Conservation (phyloP, 2,888 invertebrate species). For the Caenorhabditis angaria region DNA sequence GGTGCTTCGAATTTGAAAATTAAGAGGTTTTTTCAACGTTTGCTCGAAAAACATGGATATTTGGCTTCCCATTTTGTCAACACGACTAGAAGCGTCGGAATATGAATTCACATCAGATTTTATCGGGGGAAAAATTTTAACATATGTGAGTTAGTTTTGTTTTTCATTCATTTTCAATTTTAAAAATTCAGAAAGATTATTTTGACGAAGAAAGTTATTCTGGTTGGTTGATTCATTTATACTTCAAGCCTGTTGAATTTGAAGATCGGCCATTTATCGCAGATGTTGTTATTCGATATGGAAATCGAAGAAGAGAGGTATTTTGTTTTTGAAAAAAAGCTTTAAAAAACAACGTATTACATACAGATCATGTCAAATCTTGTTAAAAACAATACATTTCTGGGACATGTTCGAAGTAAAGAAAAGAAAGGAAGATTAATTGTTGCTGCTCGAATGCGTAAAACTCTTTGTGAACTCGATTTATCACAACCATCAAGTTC, state of each 20-base stretch:
- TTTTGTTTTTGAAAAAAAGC: not conserved
- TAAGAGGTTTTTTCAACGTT: not conserved
- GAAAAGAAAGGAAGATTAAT: slow-evolving; percentile 32
- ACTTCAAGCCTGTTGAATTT: slow-evolving; percentile 29
- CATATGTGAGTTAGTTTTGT: slow-evolving; percentile 17
- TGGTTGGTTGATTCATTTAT: slow-evolving; percentile 41
- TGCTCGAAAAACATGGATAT: slow-evolving; percentile 26
- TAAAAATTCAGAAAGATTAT: slow-evolving; percentile 32
- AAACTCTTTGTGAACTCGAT: slow-evolving; percentile 34
- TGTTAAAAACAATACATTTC: slow-evolving; percentile 20
- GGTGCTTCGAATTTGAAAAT: not conserved
- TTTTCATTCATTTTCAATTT: not conserved
- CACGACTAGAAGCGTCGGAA: slow-evolving; percentile 27
- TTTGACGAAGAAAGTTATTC: slow-evolving; percentile 13
- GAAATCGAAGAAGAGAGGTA: slow-evolving; percentile 27
- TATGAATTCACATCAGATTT: slow-evolving; percentile 23
- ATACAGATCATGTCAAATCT: slow-evolving; percentile 25
- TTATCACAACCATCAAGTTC: slow-evolving; percentile 30
- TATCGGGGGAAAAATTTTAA: slow-evolving; percentile 35
- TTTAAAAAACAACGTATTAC: not conserved
- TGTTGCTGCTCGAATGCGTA: slow-evolving; percentile 25
- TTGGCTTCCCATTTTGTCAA: slow-evolving; percentile 20
- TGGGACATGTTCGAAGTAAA: slow-evolving; percentile 28
- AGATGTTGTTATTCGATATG: slow-evolving; percentile 31
- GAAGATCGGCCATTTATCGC: slow-evolving; percentile 34